phyloP scores from a whole-genome alignment of 2,888 invertebrate species.

The Lepidocyrtoides sp. region DNA sequence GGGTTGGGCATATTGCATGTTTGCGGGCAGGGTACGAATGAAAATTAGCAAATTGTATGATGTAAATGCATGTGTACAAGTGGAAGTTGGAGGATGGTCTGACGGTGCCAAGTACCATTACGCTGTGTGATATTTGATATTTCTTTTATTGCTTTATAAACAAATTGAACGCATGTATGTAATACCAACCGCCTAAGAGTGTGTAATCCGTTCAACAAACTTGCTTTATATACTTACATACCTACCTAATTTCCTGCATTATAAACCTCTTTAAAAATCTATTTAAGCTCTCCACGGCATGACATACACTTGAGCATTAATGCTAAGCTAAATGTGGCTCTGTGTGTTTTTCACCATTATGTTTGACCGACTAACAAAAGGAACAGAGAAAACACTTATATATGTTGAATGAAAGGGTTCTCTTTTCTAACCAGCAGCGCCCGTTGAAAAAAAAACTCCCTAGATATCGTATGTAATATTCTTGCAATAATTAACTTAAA shows the following conservation, averaged over 20 bases:
- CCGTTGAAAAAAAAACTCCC: slow-evolving; percentile 46
- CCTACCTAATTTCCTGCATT: neutral
- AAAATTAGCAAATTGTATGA: slow-evolving; percentile 37
- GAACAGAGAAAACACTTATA: slow-evolving; percentile 35
- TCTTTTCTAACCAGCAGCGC: neutral
- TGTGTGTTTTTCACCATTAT: neutral
- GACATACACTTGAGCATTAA: neutral
- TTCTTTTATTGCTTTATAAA: slow-evolving; percentile 11
- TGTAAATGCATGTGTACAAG: neutral
- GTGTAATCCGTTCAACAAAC: neutral
- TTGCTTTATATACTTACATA: too few species aligned
- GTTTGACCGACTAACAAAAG: slow-evolving; percentile 41
- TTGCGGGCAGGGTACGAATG: neutral
- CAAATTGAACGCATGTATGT: neutral
- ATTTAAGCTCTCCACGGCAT: slow-evolving; percentile 1
- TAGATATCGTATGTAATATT: neutral
- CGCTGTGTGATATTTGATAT: slow-evolving; percentile 8
- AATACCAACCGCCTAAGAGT: neutral
- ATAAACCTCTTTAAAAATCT: neutral
- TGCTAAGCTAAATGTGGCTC: neutral
- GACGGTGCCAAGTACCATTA: neutral
- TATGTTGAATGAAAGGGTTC: slow-evolving; percentile 64
- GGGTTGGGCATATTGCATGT: slow-evolving; percentile 4
- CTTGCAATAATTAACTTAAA: slow-evolving; percentile 72
- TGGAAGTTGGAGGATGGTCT: neutral